These are phyloP conservation scores for Coelopa pilipes DNA, from an alignment of 2,888 invertebrate species.

Conservation along the genomic window DNA sequence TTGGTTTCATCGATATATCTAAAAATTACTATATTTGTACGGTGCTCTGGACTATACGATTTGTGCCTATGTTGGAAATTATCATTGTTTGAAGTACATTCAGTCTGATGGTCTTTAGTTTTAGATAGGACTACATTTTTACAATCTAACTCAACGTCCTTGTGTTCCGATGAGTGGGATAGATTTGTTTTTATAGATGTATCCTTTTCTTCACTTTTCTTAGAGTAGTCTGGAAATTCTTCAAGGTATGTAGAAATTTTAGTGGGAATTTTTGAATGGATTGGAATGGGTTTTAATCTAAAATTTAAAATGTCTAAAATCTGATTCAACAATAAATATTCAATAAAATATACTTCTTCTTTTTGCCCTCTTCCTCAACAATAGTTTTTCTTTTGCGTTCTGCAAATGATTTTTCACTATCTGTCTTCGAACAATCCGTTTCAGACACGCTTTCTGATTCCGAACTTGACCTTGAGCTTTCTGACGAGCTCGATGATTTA, in stretches of 20 bases:
- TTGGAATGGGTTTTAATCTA: slow-evolving; percentile 29
- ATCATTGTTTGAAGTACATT: slow-evolving; percentile 33
- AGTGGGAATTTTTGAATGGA: slow-evolving; percentile 26
- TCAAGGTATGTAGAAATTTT: slow-evolving; percentile 38
- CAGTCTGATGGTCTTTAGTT: too few relatives aligned
- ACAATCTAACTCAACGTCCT: neutral
- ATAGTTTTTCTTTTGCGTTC: neutral
- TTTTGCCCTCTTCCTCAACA: neutral
- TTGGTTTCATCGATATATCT: slow-evolving; percentile 23
- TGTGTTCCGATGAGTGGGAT: neutral
- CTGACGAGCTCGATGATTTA: neutral
- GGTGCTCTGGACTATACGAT: slow-evolving; percentile 37
- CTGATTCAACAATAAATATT: neutral
- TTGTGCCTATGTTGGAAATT: too few relatives aligned
- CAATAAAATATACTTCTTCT: slow-evolving; percentile 9
- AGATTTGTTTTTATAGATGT: neutral
- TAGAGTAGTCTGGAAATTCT: slow-evolving; percentile 37
- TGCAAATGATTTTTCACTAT: slow-evolving; percentile 36
- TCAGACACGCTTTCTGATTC: slow-evolving; percentile 29
- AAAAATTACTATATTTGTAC: slow-evolving; percentile 37
- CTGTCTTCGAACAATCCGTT: slow-evolving; percentile 26
- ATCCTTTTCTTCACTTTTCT: neutral
- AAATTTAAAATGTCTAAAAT: slow-evolving; percentile 12
- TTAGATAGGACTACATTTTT: neutral
- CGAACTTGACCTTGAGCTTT: slow-evolving; percentile 23